Conservation (phyloP, 2,888 invertebrate species). For the Operophtera brumata region DNA sequence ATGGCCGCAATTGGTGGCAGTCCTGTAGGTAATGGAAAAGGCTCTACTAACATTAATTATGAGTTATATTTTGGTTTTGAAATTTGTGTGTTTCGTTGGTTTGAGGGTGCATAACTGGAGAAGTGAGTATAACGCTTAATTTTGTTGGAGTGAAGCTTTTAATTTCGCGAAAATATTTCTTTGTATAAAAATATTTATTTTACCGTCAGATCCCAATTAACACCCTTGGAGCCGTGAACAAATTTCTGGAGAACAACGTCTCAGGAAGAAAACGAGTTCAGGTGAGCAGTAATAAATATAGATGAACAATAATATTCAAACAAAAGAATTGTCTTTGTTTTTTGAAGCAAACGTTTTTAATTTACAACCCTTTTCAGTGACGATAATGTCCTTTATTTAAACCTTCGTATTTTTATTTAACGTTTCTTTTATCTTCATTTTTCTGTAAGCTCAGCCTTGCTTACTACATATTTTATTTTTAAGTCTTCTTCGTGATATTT, state of each 20-base stretch:
- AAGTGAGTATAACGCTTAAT: not conserved
- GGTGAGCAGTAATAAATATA: conserved; percentile 41
- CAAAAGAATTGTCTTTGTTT: conserved; percentile 19
- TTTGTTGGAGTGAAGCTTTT: not conserved
- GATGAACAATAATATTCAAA: conserved; percentile 2
- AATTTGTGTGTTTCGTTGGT: not conserved
- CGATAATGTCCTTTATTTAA: conserved; percentile 14
- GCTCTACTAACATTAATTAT: not conserved
- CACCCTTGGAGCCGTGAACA: conserved; percentile 83
- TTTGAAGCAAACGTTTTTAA: conserved; percentile 26
- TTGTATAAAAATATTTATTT: not conserved
- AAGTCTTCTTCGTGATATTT: too few relatives aligned
- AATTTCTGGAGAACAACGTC: conserved; percentile 80
- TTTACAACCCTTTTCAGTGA: conserved; percentile 19
- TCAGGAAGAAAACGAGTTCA: conserved; percentile 57
- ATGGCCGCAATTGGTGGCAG: too few relatives aligned
- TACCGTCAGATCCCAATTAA: conserved; percentile 83
- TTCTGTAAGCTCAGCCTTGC: not conserved
- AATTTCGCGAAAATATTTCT: not conserved
- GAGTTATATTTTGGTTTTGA: not conserved
- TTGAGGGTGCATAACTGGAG: not conserved
- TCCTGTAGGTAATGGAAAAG: not conserved
- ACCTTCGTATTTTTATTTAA: conserved; percentile 7
- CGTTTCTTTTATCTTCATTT: conserved; percentile 1
- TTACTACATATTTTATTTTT: conserved; percentile 4